These are phyloP conservation scores for Petromus typicus DNA, from an alignment of 2,113 vertebrate genomes.

Conservation along the genomic window DNA sequence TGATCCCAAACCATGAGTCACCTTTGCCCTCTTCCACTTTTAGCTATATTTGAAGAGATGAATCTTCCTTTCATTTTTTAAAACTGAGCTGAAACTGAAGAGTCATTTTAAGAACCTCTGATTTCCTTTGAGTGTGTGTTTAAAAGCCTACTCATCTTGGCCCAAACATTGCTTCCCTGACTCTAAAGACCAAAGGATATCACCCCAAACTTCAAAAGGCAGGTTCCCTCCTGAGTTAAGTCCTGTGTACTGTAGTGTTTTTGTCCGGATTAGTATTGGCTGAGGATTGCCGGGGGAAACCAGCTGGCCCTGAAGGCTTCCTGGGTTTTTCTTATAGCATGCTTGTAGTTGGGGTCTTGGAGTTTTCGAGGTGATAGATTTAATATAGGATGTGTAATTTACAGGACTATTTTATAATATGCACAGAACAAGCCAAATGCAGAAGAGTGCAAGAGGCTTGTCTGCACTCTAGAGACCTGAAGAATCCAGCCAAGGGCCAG, in stretches of 20 bases:
- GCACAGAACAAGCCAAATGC: no score
- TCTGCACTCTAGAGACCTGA: no score
- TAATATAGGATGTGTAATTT: no score
- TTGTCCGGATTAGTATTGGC: background rate
- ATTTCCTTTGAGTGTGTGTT: conserved; percentile 23
- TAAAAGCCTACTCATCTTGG: background rate
- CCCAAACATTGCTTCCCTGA: background rate
- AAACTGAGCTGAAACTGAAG: conserved; percentile 14
- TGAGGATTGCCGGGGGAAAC: background rate
- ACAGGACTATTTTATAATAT: no score
- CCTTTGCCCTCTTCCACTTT: background rate
- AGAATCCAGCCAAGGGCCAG: no score
- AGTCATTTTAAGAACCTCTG: background rate
- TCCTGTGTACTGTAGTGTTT: background rate
- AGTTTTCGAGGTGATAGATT: no score
- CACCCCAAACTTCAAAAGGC: background rate
- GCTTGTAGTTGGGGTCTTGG: background rate
- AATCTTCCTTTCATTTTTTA: conserved; percentile 47
- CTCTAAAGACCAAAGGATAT: background rate
- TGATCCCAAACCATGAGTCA: conserved; percentile 10
- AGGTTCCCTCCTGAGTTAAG: background rate
- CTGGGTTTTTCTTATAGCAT: background rate
- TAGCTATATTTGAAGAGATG: background rate
- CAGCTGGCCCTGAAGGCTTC: background rate
- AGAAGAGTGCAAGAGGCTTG: no score